phyloP scores from a whole-genome alignment of 2,888 invertebrate genomes.

The Myopa tessellatipennis region DNA sequence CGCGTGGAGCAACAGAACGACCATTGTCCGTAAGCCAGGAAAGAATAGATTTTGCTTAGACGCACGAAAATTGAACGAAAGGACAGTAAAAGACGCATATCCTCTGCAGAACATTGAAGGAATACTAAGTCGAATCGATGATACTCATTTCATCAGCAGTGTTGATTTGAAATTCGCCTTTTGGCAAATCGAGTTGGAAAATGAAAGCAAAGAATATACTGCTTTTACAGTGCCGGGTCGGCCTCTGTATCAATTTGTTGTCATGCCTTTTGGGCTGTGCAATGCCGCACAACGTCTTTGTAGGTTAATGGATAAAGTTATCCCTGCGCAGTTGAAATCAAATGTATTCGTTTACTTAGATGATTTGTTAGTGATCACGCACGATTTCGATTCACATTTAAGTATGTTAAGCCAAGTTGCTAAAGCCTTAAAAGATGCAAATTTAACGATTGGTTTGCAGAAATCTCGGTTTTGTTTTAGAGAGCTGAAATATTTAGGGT shows the following conservation, averaged over 20 bases:
- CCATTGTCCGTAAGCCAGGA: conserved; percentile 51
- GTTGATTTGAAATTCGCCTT: conserved; percentile 37
- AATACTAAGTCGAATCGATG: conserved; percentile 29
- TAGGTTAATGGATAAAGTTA: conserved; percentile 37
- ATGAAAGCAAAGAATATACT: conserved; percentile 31
- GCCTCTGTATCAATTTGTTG: not conserved
- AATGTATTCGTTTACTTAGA: conserved; percentile 45
- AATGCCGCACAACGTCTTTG: conserved; percentile 25
- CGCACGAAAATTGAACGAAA: conserved; percentile 52
- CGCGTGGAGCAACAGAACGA: conserved; percentile 54
- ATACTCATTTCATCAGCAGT: conserved; percentile 34
- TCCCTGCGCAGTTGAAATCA: conserved; percentile 13
- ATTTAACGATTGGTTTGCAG: conserved; percentile 41
- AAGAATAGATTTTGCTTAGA: conserved; percentile 53
- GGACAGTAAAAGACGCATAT: conserved; percentile 40
- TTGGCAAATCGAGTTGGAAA: conserved; percentile 40
- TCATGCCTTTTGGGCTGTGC: not conserved
- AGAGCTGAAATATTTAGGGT: conserved; percentile 38
- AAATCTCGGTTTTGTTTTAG: conserved; percentile 42
- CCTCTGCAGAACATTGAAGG: conserved; percentile 32
- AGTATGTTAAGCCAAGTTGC: conserved; percentile 36
- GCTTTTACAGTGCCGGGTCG: conserved; percentile 44
- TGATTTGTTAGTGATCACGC: conserved; percentile 38
- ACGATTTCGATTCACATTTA: conserved; percentile 40
- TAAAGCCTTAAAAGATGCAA: conserved; percentile 34